These are phyloP conservation scores for Drosophila colorata DNA, from an alignment of 2,888 invertebrate species.

Conservation along the genomic window DNA sequence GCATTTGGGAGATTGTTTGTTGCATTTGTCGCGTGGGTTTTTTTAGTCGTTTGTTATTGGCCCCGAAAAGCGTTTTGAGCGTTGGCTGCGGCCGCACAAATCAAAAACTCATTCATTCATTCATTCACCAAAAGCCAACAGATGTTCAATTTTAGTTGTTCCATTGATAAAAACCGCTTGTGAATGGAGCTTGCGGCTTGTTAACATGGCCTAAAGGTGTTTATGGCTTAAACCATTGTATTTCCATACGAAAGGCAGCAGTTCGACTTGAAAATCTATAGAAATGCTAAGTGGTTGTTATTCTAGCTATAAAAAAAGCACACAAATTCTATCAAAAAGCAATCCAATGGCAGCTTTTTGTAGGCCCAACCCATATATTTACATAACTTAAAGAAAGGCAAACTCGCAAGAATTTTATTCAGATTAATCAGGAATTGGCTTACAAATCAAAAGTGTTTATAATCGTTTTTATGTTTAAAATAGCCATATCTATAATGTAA, in stretches of 20 bases:
- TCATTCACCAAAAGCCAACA: constrained; percentile 32
- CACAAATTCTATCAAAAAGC: constrained; percentile 10
- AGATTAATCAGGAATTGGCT: neutral
- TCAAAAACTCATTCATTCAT: constrained; percentile 62
- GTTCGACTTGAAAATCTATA: constrained; percentile 4
- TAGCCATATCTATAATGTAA: constrained; percentile 3
- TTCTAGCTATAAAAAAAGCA: neutral
- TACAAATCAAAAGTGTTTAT: neutral
- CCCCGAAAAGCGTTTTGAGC: constrained; percentile 50
- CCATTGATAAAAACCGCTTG: constrained; percentile 55
- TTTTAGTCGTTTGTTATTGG: constrained; percentile 38
- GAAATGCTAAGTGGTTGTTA: constrained; percentile 20
- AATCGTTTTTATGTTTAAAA: too few relatives aligned
- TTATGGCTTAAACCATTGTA: constrained; percentile 34
- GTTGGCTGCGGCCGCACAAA: constrained; percentile 54
- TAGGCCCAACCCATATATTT: constrained; percentile 25
- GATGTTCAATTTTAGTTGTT: constrained; percentile 16
- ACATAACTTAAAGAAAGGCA: constrained; percentile 8
- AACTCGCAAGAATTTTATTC: neutral
- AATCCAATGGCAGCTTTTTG: constrained; percentile 13
- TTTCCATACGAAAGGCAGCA: constrained; percentile 47
- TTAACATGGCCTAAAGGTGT: constrained; percentile 51
- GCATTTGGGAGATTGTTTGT: constrained; percentile 20
- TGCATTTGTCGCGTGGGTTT: constrained; percentile 41
- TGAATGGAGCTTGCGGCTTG: constrained; percentile 54